Evolutionary conservation across 2,797 vertebrate genomes (phyloP).

Genomic region (Coluber constrictor): DNA sequence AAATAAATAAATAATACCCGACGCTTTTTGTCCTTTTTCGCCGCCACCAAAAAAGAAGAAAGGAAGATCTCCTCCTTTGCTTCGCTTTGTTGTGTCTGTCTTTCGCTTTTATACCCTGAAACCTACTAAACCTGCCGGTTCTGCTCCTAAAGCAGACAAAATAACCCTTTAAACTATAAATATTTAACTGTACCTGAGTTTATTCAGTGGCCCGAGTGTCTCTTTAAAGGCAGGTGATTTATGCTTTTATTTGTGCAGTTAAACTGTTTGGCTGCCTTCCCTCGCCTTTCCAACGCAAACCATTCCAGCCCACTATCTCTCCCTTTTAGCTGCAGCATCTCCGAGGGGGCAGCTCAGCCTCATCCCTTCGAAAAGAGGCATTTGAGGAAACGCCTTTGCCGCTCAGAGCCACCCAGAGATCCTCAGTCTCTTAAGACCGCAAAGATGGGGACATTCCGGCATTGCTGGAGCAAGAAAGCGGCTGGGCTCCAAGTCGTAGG

Average conservation of each 20-base stretch:
- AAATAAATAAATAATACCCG: conserved; percentile 36
- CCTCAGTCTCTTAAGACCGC: not conserved
- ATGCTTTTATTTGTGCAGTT: not conserved
- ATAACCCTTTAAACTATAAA: conserved; percentile 21
- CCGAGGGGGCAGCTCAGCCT: not conserved
- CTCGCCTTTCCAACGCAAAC: not conserved
- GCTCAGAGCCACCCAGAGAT: not conserved
- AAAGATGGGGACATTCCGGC: not conserved
- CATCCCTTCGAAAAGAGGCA: not conserved
- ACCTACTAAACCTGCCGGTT: not conserved
- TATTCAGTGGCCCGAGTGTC: conserved; percentile 2
- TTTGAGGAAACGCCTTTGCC: not conserved
- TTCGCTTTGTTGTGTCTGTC: not conserved
- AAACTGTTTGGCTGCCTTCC: not conserved
- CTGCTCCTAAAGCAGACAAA: conserved; percentile 19
- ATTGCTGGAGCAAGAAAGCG: not conserved
- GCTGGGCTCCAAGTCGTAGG: not conserved
- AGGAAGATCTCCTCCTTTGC: not conserved
- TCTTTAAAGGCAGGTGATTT: conserved; percentile 1
- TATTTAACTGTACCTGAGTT: conserved; percentile 19
- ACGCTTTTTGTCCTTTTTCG: not conserved
- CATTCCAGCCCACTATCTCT: not conserved
- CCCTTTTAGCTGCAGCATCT: not conserved
- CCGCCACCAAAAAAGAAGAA: not conserved
- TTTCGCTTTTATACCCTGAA: conserved; percentile 25